A percentile compares a stretch with the other conserved stretches of the same genome.
Conservation (phyloP, 2,797 vertebrate species). For the Enteromius paludinosus region DNA sequence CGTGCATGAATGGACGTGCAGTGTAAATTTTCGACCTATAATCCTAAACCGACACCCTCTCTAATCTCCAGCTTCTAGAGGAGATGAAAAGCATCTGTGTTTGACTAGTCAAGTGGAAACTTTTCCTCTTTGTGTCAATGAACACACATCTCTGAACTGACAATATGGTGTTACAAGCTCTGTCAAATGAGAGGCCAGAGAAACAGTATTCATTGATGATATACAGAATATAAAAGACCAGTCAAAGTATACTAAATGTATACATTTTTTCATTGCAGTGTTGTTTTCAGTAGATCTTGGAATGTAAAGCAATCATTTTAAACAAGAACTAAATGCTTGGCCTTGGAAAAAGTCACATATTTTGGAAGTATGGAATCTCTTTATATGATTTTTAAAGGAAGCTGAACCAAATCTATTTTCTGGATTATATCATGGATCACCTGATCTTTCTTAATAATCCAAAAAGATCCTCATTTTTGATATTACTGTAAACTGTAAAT, state of each 20-base stretch:
- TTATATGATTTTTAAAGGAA: no score
- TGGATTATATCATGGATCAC: no score
- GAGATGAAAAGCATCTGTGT: constrained; percentile 48
- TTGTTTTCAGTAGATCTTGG: not conserved
- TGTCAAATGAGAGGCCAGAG: not conserved
- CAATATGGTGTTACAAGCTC: constrained; percentile 8
- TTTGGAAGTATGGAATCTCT: no score
- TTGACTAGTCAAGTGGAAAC: constrained; percentile 55
- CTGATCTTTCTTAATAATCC: not conserved
- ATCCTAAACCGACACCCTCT: constrained; percentile 47
- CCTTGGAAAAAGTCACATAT: no score
- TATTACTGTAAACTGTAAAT: not conserved
- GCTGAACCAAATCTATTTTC: no score
- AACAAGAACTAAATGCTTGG: no score
- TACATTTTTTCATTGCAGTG: not conserved
- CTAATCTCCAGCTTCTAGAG: constrained; percentile 19
- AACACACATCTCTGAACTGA: constrained; percentile 9
- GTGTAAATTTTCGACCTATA: constrained; percentile 41
- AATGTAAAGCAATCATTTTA: not conserved
- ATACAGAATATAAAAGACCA: not conserved
- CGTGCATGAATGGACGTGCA: constrained; percentile 30
- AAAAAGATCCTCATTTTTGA: not conserved
- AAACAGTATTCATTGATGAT: not conserved
- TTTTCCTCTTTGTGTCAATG: constrained; percentile 21
- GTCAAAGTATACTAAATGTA: not conserved